A percentile compares a stretch with the other conserved stretches of the same genome.
phyloP scores from a whole-genome alignment of 1,140 invertebrate species.

The Bombus terrestris region DNA sequence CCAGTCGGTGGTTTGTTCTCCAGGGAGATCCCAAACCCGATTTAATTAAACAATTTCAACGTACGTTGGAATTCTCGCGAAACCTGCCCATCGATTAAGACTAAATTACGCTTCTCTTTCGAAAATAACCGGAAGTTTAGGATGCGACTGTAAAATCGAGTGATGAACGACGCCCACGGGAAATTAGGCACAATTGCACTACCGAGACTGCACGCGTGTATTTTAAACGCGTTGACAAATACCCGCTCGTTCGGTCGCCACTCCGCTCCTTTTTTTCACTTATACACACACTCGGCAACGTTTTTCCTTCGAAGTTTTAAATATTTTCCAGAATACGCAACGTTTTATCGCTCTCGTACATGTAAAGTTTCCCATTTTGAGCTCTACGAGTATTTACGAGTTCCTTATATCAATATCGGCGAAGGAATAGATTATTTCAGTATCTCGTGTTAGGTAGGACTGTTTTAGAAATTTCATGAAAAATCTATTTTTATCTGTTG shows the following conservation, averaged over 20 bases:
- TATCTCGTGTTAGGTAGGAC: too few species aligned
- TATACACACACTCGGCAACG: constrained; percentile 38
- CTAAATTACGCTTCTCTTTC: constrained; percentile 61
- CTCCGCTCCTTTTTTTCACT: constrained; percentile 40
- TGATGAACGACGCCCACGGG: constrained; percentile 61
- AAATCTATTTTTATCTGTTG: too few species aligned
- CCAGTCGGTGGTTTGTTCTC: not conserved
- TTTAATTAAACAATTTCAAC: constrained; percentile 61
- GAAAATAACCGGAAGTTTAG: constrained; percentile 60
- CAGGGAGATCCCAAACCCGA: not conserved
- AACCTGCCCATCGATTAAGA: constrained; percentile 56
- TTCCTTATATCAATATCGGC: too few species aligned
- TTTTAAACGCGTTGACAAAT: constrained; percentile 64
- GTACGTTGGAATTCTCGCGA: constrained; percentile 26
- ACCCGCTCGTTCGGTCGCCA: constrained; percentile 17
- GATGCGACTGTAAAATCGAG: constrained; percentile 54
- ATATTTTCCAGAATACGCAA: not conserved
- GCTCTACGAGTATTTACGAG: not conserved
- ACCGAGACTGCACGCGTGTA: constrained; percentile 46
- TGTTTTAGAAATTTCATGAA: too few species aligned
- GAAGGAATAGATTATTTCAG: too few species aligned
- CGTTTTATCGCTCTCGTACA: not conserved
- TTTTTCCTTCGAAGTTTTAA: constrained; percentile 7
- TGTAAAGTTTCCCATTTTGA: not conserved
- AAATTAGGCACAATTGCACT: constrained; percentile 67